Conservation (phyloP, 2,797 vertebrate genomes). For the Falco peregrinus region DNA sequence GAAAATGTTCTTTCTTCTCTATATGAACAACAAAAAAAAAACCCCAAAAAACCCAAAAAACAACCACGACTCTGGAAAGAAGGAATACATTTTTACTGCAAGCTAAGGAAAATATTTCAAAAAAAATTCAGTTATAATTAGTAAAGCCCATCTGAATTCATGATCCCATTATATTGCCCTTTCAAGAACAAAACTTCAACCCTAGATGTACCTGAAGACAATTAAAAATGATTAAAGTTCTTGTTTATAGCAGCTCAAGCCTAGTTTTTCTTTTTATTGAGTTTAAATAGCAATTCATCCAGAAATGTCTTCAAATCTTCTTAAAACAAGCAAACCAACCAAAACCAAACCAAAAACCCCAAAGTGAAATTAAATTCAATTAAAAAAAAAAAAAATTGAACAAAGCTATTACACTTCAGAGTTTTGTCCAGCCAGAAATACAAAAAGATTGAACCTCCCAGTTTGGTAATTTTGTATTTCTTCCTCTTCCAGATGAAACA, state of each 20-base stretch:
- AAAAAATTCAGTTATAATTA: background rate
- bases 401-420: background rate
- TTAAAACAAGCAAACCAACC: background rate
- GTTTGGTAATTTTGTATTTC: background rate
- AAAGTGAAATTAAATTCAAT: background rate
- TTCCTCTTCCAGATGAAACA: background rate
- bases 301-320: background rate
- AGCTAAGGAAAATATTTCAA: background rate
- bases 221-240: background rate
- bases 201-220: background rate
- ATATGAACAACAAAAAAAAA: background rate
- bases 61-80: background rate
- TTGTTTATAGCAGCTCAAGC: background rate
- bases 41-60: too few relatives aligned
- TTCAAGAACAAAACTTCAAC: background rate
- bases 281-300: background rate
- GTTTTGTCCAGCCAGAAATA: background rate
- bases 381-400: background rate
- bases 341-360: background rate
- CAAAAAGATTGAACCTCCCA: accelerated
- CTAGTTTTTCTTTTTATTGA: background rate
- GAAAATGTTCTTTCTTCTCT: background rate
- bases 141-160: background rate
- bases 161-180: accelerated
- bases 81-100: background rate